These are phyloP conservation scores for Hydrozoanthus gracilis DNA, from an alignment of 92 coral and sea anemone genomes.

Conservation along the genomic window DNA sequence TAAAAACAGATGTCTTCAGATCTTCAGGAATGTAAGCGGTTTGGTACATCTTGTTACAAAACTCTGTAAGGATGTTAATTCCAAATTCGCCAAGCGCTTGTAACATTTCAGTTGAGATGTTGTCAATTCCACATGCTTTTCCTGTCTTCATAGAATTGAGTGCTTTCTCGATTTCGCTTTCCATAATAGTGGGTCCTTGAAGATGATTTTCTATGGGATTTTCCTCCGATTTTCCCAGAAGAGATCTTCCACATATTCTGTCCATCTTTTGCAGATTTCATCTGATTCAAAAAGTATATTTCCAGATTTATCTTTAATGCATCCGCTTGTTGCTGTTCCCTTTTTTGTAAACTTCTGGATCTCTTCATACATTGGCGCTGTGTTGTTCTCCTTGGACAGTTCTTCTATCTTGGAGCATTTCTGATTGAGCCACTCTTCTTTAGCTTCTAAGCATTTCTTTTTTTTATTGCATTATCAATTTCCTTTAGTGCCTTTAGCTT, in stretches of 20 bases:
- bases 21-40: conserved; percentile 19
- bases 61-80: conserved; percentile 2
- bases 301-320: conserved; percentile 24
- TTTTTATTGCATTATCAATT: conserved; percentile 11
- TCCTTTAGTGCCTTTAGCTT: conserved; percentile 26
- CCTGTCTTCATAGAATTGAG: conserved; percentile 18
- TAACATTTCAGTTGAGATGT: conserved; percentile 29
- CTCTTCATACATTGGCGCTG: conserved; percentile 21
- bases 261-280: conserved; percentile 25
- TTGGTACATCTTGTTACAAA: conserved; percentile 23
- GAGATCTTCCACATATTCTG: conserved; percentile 21
- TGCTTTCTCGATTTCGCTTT: conserved; percentile 14
- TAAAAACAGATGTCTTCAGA: conserved; percentile 8
- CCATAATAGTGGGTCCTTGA: conserved; percentile 19
- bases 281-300: conserved; percentile 15
- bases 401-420: conserved; percentile 22
- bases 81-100: conserved; percentile 16
- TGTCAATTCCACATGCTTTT: conserved; percentile 24
- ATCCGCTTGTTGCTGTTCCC: conserved; percentile 20
- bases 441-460: conserved; percentile 17
- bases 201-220: conserved; percentile 12
- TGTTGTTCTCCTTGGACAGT: conserved; percentile 26
- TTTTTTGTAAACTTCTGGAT: conserved; percentile 19
- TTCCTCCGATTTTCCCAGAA: conserved; percentile 17
- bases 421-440: conserved; percentile 24